Conservation (phyloP, 2,113 vertebrate species). For the Odontophorus gujanensis region DNA sequence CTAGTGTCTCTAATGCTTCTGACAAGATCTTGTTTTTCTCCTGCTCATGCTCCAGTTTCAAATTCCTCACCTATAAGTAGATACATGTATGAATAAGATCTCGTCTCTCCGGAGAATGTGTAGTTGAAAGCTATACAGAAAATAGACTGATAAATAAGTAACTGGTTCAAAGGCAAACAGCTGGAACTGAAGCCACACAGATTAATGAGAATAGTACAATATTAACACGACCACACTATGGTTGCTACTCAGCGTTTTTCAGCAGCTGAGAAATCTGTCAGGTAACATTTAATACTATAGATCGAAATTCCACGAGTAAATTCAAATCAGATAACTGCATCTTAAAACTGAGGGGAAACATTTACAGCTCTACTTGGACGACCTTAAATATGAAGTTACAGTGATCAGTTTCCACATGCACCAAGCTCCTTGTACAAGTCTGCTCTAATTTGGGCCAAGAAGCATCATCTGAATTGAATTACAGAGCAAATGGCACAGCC, state of each 20-base stretch:
- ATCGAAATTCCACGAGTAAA: neutral
- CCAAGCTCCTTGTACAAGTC: conserved; percentile 32
- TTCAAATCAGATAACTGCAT: neutral
- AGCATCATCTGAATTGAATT: conserved; percentile 61
- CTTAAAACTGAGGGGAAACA: neutral
- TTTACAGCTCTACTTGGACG: neutral
- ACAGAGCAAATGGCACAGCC: conserved; percentile 38
- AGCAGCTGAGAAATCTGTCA: neutral
- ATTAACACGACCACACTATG: conserved; percentile 1
- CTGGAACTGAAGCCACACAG: conserved; percentile 37
- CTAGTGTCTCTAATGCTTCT: conserved; percentile 89
- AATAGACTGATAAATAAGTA: conserved; percentile 41
- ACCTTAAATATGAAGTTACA: neutral
- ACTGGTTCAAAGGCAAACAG: conserved; percentile 25
- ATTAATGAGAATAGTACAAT: conserved; percentile 37
- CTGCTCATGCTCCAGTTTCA: conserved; percentile 92
- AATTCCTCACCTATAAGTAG: conserved; percentile 88
- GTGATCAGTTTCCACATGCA: neutral
- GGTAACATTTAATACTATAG: neutral
- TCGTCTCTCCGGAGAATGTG: conserved; percentile 52
- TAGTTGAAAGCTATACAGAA: conserved; percentile 55
- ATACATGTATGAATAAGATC: conserved; percentile 73
- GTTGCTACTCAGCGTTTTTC: conserved; percentile 21
- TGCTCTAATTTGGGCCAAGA: conserved; percentile 53
- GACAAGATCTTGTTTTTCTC: conserved; percentile 94